These are phyloP conservation scores for Autographa pulchrina DNA, from an alignment of 2,888 invertebrate species.

Conservation along the genomic window DNA sequence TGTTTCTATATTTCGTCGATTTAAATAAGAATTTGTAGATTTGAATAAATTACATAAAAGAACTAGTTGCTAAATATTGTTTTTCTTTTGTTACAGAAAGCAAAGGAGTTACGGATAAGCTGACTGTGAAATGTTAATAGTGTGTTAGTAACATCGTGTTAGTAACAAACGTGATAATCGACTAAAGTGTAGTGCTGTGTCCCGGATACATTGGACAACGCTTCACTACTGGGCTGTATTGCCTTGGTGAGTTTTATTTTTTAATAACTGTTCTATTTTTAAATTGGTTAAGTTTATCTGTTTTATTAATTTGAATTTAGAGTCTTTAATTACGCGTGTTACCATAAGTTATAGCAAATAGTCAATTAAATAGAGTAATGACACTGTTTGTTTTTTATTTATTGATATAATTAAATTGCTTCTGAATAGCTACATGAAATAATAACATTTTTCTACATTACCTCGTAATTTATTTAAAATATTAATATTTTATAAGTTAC, in stretches of 20 bases:
- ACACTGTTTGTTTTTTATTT: too few relatives aligned
- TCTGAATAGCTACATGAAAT: too few relatives aligned
- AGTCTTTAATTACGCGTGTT: too few relatives aligned
- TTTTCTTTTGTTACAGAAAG: slow-evolving; percentile 73
- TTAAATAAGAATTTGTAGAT: not conserved
- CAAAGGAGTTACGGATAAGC: slow-evolving; percentile 61
- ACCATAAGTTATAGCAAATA: too few relatives aligned
- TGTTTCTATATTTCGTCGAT: not conserved
- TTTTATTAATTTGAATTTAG: not conserved
- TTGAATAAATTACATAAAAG: not conserved
- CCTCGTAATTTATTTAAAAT: not conserved
- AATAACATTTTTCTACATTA: not conserved
- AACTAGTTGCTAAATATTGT: not conserved
- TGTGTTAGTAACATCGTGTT: slow-evolving; percentile 52
- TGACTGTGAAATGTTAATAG: slow-evolving; percentile 64
- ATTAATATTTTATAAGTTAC: too few relatives aligned
- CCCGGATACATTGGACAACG: slow-evolving; percentile 68
- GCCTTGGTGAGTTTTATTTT: slow-evolving; percentile 75
- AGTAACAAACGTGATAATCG: slow-evolving; percentile 58
- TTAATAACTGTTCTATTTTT: slow-evolving; percentile 10
- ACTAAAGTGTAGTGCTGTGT: slow-evolving; percentile 73
- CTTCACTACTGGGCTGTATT: slow-evolving; percentile 69
- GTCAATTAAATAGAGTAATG: too few relatives aligned
- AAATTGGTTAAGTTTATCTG: not conserved
- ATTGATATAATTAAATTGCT: too few relatives aligned